Evolutionary conservation across 2,888 invertebrate species (phyloP).

Genomic region (Abrostola triplasia): DNA sequence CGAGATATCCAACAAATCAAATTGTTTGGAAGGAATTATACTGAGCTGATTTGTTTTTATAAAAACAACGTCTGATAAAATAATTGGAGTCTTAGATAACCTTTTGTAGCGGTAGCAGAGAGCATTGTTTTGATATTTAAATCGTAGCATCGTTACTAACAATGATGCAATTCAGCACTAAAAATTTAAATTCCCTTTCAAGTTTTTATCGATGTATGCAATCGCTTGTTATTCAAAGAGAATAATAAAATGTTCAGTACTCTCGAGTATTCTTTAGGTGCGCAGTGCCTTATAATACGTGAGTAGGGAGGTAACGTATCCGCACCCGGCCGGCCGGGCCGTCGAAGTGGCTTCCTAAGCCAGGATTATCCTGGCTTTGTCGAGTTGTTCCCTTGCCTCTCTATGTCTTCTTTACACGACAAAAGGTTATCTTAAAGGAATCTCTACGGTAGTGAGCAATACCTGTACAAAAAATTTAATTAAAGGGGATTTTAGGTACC

Average conservation of each 20-base stretch:
- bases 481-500: constrained; percentile 45
- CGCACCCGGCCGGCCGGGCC: constrained; percentile 23
- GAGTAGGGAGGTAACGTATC: constrained; percentile 46
- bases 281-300: constrained; percentile 25
- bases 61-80: not conserved
- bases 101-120: no score
- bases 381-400: constrained; percentile 54
- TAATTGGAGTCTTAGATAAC: no score
- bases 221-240: not conserved
- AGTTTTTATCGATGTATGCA: not conserved
- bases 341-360: constrained; percentile 70
- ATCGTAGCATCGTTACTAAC: no score
- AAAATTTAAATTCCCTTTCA: no score
- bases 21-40: not conserved
- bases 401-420: constrained; percentile 54
- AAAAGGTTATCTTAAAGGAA: constrained; percentile 55
- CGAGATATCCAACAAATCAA: constrained; percentile 4
- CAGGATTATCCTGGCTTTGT: constrained; percentile 69
- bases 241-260: not conserved
- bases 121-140: no score
- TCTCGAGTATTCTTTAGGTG: constrained; percentile 19
- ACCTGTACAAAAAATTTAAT: constrained; percentile 42
- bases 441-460: constrained; percentile 34
- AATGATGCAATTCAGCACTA: no score
- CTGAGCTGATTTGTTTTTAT: not conserved